phyloP scores from a whole-genome alignment of 2,888 invertebrate genomes.

The Synergus gifuensis region DNA sequence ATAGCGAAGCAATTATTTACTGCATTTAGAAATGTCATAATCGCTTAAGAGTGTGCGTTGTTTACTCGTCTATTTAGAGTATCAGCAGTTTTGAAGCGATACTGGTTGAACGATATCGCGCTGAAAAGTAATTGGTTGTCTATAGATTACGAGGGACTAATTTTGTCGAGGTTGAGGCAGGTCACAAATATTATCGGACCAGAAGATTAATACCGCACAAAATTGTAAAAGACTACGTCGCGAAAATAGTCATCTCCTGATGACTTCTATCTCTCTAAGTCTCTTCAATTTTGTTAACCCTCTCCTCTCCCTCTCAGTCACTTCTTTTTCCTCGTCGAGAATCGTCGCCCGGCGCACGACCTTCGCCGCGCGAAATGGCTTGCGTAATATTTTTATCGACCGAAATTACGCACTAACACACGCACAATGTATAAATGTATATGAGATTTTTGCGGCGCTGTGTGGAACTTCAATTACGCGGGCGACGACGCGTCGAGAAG shows the following conservation, averaged over 20 bases:
- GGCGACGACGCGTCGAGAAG: slow-evolving; percentile 32
- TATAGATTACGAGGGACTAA: slow-evolving; percentile 57
- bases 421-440: slow-evolving; percentile 1
- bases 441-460: neutral
- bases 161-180: slow-evolving; percentile 72
- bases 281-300: slow-evolving; percentile 42
- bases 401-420: slow-evolving; percentile 66
- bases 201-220: slow-evolving; percentile 46
- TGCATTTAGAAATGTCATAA: neutral
- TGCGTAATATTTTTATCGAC: slow-evolving; percentile 76
- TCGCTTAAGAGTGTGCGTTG: slow-evolving; percentile 3
- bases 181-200: slow-evolving; percentile 65
- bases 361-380: slow-evolving; percentile 70
- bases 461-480: slow-evolving; percentile 26
- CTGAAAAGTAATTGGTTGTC: slow-evolving; percentile 40
- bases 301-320: slow-evolving; percentile 47
- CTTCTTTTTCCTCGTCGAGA: slow-evolving; percentile 51
- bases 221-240: slow-evolving; percentile 49
- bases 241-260: slow-evolving; percentile 23
- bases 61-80: slow-evolving; percentile 25
- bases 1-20: neutral
- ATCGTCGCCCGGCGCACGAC: slow-evolving; percentile 71
- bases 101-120: slow-evolving; percentile 14
- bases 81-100: neutral
- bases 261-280: neutral